Conservation (phyloP, 2,113 vertebrate genomes). For the Silurus meridionalis region DNA sequence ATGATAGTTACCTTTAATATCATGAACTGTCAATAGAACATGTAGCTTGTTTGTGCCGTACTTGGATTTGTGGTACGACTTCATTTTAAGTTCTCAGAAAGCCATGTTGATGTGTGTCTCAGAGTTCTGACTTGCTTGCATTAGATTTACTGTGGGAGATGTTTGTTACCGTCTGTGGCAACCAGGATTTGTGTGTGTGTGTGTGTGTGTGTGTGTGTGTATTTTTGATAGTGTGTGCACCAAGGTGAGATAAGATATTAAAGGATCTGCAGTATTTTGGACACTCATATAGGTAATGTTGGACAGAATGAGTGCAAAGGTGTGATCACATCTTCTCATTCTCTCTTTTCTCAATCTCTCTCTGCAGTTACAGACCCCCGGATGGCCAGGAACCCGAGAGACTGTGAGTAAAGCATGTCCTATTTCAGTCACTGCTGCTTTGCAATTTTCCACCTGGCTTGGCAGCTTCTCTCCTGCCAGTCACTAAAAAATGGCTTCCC, state of each 20-base stretch:
- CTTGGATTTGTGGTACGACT: neutral
- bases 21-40: neutral
- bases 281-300: neutral
- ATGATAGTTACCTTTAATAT: neutral
- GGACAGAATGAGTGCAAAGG: slow-evolving; percentile 12
- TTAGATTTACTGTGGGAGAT: neutral
- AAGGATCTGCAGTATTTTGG: slow-evolving; percentile 2
- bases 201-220: neutral
- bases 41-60: neutral
- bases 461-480: slow-evolving; percentile 60
- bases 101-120: neutral
- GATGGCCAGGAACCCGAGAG: slow-evolving; percentile 70
- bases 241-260: slow-evolving; percentile 4
- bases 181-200: neutral
- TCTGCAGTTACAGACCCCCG: slow-evolving; percentile 70
- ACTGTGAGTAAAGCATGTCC: slow-evolving; percentile 69
- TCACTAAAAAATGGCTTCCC: slow-evolving; percentile 59
- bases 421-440: slow-evolving; percentile 63
- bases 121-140: neutral
- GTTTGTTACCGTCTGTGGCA: neutral
- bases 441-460: slow-evolving; percentile 72
- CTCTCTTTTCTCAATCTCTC: slow-evolving; percentile 45
- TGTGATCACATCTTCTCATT: slow-evolving; percentile 50
- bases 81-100: neutral
- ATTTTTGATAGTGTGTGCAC: neutral